Conservation (phyloP, 2,797 vertebrate species). For the Psittacula echo region DNA sequence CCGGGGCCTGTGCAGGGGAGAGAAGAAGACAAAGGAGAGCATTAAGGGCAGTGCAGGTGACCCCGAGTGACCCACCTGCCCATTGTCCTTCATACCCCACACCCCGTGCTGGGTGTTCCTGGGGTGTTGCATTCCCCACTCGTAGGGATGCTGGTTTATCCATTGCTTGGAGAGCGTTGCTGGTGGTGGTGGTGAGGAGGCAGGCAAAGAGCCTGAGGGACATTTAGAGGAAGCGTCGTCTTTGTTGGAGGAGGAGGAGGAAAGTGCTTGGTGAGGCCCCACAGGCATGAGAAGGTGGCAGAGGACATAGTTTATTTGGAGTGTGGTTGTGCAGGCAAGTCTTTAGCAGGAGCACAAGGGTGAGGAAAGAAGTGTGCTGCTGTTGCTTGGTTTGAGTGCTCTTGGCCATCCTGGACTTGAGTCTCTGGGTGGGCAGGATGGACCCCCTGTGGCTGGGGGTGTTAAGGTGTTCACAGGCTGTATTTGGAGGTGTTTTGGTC, state of each 20-base stretch:
- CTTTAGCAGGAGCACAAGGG: background rate
- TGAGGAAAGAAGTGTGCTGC: background rate
- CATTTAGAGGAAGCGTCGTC: background rate
- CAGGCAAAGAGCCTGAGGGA: background rate
- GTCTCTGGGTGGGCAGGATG: background rate
- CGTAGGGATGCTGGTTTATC: background rate
- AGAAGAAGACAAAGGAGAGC: background rate
- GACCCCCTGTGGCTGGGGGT: background rate
- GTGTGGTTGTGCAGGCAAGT: no score
- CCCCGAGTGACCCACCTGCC: background rate
- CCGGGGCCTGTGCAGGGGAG: constrained; percentile 83
- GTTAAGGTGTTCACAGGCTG: background rate
- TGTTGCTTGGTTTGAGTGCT: background rate
- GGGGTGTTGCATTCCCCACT: background rate
- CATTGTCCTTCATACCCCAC: background rate
- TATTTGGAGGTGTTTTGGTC: background rate
- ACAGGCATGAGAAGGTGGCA: background rate
- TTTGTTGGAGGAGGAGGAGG: background rate
- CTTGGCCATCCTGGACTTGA: background rate
- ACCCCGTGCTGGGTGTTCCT: background rate
- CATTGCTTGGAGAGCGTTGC: background rate
- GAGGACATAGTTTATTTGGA: background rate
- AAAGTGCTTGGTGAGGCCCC: background rate
- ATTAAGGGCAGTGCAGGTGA: accelerated
- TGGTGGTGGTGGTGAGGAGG: background rate